A percentile compares a stretch with the other conserved stretches of the same genome.
phyloP scores from a whole-genome alignment of 2,113 vertebrate genomes.

The Dissostichus mawsoni region DNA sequence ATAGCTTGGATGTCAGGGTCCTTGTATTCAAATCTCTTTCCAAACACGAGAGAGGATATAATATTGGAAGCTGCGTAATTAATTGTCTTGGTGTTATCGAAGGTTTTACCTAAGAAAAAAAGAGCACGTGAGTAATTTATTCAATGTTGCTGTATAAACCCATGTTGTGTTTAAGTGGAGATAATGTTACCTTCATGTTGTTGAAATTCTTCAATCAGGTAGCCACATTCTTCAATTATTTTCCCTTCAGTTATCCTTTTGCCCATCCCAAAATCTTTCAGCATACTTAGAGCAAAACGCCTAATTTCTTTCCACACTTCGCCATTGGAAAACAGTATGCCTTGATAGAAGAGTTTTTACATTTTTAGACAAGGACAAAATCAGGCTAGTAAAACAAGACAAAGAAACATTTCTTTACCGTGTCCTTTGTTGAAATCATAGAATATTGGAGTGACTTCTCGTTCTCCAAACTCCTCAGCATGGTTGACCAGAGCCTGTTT shows the following conservation, averaged over 20 bases:
- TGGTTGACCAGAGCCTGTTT: constrained; percentile 84
- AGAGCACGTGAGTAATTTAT: neutral
- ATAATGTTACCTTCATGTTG: constrained; percentile 10
- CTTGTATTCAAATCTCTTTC: constrained; percentile 77
- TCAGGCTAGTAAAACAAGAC: neutral
- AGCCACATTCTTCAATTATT: constrained; percentile 51
- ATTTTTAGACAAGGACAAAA: neutral
- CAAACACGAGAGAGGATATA: constrained; percentile 76
- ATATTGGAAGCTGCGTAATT: constrained; percentile 77
- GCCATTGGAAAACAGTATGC: constrained; percentile 43
- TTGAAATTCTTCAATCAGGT: constrained; percentile 47
- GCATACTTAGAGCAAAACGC: constrained; percentile 52
- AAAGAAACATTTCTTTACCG: constrained; percentile 45
- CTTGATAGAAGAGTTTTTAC: neutral
- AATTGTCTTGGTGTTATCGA: constrained; percentile 49
- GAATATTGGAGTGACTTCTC: constrained; percentile 48
- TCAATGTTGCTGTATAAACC: neutral
- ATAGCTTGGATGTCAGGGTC: constrained; percentile 63
- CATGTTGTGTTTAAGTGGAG: neutral
- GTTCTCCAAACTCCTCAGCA: constrained; percentile 84
- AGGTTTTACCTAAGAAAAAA: constrained; percentile 61
- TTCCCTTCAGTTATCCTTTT: constrained; percentile 57
- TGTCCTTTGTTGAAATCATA: constrained; percentile 57
- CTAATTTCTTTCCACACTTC: constrained; percentile 69
- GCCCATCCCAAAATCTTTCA: constrained; percentile 71